These are phyloP conservation scores for Eupithecia abbreviata DNA, from an alignment of 2,888 invertebrate genomes.

Conservation along the genomic window DNA sequence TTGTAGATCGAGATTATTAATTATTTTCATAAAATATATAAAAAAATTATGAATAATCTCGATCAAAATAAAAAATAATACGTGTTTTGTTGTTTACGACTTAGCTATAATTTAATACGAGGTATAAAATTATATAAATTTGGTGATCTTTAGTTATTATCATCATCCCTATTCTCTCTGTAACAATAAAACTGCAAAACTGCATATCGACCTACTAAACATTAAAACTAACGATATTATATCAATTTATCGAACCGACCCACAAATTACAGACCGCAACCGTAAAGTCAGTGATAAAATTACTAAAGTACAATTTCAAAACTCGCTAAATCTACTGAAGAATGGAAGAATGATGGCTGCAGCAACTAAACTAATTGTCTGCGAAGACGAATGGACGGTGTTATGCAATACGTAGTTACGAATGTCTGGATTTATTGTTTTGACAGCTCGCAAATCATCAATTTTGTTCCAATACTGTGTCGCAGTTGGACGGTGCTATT, in stretches of 20 bases:
- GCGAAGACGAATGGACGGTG: constrained; percentile 16
- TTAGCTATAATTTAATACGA: no score
- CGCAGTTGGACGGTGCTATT: background rate
- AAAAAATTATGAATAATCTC: no score
- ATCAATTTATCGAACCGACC: background rate
- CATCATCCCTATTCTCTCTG: no score
- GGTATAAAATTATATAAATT: no score
- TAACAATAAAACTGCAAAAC: no score
- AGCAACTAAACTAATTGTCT: constrained; percentile 15
- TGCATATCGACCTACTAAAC: background rate
- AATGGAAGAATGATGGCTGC: constrained; percentile 22
- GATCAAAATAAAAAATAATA: no score
- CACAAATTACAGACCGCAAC: background rate
- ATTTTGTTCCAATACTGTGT: constrained; percentile 37
- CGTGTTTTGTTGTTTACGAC: no score
- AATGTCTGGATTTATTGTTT: constrained; percentile 48
- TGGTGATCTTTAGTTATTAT: no score
- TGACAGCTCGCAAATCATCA: constrained; percentile 49
- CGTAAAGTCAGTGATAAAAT: constrained; percentile 3
- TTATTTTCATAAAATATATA: no score
- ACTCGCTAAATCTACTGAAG: constrained; percentile 6
- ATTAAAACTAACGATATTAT: background rate
- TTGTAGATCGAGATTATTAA: no score
- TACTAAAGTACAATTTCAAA: constrained; percentile 13
- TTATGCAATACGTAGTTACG: constrained; percentile 35